Evolutionary conservation across 2,888 invertebrate genomes (phyloP), one percentile per base, ranked within the genome.

Genomic region (Lamproptera curius): DNA sequence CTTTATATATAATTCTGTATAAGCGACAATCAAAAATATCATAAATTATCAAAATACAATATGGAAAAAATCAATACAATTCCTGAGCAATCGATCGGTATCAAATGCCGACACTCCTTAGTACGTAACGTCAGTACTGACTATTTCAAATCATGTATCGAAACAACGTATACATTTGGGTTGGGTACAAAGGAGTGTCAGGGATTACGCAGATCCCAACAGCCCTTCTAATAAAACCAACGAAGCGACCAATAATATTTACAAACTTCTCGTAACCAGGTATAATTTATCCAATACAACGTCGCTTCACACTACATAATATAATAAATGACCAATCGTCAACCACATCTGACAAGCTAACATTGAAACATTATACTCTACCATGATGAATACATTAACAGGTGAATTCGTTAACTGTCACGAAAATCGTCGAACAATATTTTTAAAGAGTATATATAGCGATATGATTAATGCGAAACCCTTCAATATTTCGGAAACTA

Each of bases 381-480:
- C 78, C 64, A 73, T 73, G 80, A 83, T 83, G 85, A 80, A 72
- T 80, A 81, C 78, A 79, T 79, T 85, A 85, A 86, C 87, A 85
- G 85, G 86, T 86, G 86, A 81, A 66, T 68, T 70, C 65, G 65
- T 70, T 79, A 82, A 79, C 76, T 72, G 77, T 73, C 74, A 74
- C 73, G 74, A 76, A 78, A 71, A 70, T 70, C 62, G 70, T 72
- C 65, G 76, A 81, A 81, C 79, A 82, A 77, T 75, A 64, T 71
- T 67, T 31, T 55, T 57, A 67, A 68, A 70, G 62, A 77, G 78
- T 69, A 14, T 20, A 71, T 56, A 77, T 84, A 86, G 70, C 78
- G 86, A 86, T 87, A 87, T 86, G 87, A 74, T 80, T 80, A 76
- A 55, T 71, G 69, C 74, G 72, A 28, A 76, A 76, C 72, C 73